Evolutionary conservation across 35 echinoderm and acorn worm genomes (phyloP), one percentile per base, ranked within the genome.

Genomic region (Diadema setosum): DNA sequence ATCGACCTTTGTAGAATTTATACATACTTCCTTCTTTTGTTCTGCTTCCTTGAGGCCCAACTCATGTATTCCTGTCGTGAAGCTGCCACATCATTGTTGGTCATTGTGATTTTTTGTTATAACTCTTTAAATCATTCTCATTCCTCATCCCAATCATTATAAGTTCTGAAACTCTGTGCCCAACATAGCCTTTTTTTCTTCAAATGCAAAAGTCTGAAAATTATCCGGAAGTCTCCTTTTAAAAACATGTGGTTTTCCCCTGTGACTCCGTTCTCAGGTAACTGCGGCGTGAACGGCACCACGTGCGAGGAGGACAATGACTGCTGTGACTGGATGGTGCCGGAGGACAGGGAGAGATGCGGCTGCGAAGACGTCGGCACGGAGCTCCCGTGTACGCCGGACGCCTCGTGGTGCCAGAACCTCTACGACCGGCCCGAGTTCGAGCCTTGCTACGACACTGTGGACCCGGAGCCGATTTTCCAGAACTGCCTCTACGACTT

Each of bases 261-360:
- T n/a, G n/a, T n/a, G n/a, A n/a, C n/a, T n/a, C n/a, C n/a, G 17
- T 27, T 15, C 34, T 16, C 58, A 94, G 92, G 92, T 50, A 94
- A 90, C 41, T 94, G 92, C 26, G 92, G 92, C 16, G 40, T 74
- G 12, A 89, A 89, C 69, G 87, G 85, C 16, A 84, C 87, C 17
- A 85, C 92, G 2, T 94, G 92, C 56, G 92, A 94, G 24, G 82
- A 90, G 14, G 82, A 75, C 18, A 56, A 75, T 78, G 70, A 65
- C 17, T 94, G 92, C 69, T 94, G 92, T 78, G 69, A 94, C 46
- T 94, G 87, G 87, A 46, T 94, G 0, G 87, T 87, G 2, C 87
- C 92, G 5, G 87, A 89, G 16, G 35, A 78, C 18, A 70, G 73
- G 18, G 46, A 64, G 2, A 42, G 52, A n/a, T 94, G 92, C 41